phyloP scores from a whole-genome alignment of 1,140 invertebrate genomes.

The Ditylenchus dipsaci region DNA sequence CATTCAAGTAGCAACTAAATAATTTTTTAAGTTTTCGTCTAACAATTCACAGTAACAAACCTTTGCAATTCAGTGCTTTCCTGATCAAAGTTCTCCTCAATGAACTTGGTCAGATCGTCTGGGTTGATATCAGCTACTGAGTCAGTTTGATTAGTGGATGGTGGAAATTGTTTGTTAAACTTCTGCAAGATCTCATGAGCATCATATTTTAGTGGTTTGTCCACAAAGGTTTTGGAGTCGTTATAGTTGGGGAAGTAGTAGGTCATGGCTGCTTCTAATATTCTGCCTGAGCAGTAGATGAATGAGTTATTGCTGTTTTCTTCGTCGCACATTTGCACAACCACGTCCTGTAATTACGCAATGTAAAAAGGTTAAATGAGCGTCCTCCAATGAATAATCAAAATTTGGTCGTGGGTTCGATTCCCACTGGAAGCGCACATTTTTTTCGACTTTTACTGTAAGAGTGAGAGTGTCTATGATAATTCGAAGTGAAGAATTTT shows the following conservation, averaged over 20 bases:
- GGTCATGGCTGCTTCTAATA: conserved; percentile 33
- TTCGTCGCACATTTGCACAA: conserved; percentile 27
- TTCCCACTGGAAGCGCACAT: too few relatives aligned
- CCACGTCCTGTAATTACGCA: not conserved
- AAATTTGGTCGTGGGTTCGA: too few relatives aligned
- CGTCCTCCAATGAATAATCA: not conserved
- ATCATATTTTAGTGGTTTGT: conserved; percentile 22
- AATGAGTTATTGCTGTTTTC: conserved; percentile 25
- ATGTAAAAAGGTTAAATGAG: too few relatives aligned
- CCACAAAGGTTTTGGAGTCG: conserved; percentile 48
- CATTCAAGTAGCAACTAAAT: conserved; percentile 30
- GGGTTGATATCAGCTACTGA: conserved; percentile 27
- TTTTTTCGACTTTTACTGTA: too few relatives aligned
- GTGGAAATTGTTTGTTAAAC: conserved; percentile 23
- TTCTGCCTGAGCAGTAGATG: conserved; percentile 34
- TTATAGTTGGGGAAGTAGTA: conserved; percentile 6
- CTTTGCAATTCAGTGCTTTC: conserved; percentile 31
- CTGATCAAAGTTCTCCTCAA: conserved; percentile 36
- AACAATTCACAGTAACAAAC: conserved; percentile 9
- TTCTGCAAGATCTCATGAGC: conserved; percentile 18
- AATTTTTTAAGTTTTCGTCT: not conserved
- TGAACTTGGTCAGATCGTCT: conserved; percentile 22
- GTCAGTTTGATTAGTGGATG: not conserved
- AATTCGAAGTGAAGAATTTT: too few relatives aligned
- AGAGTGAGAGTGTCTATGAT: too few relatives aligned